phyloP scores from a whole-genome alignment of 2,113 vertebrate genomes.

The Oryzias celebensis region DNA sequence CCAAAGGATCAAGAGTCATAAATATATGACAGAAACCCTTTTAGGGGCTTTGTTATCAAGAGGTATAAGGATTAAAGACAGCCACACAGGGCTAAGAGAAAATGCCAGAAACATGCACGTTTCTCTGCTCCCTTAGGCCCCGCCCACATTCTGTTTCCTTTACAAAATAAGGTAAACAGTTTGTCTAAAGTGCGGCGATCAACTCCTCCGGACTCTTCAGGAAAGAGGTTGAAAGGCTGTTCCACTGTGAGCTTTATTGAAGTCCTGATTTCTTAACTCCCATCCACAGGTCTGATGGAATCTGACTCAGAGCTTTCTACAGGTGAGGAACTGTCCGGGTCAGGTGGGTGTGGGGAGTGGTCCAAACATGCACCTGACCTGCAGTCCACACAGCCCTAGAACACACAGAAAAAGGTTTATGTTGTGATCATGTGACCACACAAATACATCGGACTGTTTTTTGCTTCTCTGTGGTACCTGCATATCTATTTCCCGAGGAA shows the following conservation, averaged over 20 bases:
- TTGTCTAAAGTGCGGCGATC: conserved; percentile 19
- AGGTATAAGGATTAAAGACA: conserved; percentile 38
- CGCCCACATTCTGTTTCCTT: conserved; percentile 22
- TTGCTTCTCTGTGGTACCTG: conserved; percentile 66
- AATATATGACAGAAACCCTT: conserved; percentile 20
- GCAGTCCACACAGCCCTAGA: conserved; percentile 72
- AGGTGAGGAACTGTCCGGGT: conserved; percentile 52
- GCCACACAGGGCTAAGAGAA: conserved; percentile 16
- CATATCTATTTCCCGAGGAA: conserved; percentile 78
- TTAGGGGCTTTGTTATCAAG: conserved; percentile 17
- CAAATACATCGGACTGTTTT: neutral
- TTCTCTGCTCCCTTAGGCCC: conserved; percentile 6
- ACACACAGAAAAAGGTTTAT: conserved; percentile 3
- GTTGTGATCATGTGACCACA: neutral
- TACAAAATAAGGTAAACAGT: conserved; percentile 17
- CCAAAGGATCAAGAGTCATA: conserved; percentile 27
- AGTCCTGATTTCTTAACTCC: conserved; percentile 55
- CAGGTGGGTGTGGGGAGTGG: conserved; percentile 32
- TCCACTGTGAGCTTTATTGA: conserved; percentile 7
- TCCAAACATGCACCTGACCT: conserved; percentile 5
- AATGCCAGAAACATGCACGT: conserved; percentile 32
- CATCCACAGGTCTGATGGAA: conserved; percentile 14
- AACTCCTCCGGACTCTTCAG: conserved; percentile 33
- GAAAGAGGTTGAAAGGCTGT: conserved; percentile 29
- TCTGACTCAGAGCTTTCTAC: conserved; percentile 53